These are phyloP conservation scores for Smutsia temminckii DNA, from an alignment of 2,797 vertebrate genomes.

Conservation along the genomic window DNA sequence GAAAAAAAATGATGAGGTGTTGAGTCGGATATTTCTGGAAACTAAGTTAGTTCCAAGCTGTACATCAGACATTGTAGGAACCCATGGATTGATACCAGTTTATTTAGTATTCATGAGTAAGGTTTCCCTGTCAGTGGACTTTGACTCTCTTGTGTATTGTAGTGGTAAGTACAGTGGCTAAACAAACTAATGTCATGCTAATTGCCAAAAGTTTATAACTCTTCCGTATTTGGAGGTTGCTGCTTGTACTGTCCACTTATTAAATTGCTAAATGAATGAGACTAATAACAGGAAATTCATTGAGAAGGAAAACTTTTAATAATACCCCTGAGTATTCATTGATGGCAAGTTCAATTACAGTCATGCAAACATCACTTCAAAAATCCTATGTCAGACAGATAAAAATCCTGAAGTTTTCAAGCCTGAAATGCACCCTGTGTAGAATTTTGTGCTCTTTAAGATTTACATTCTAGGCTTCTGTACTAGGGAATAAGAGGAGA, in stretches of 20 bases:
- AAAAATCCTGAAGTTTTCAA: slow-evolving; percentile 60
- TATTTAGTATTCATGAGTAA: not conserved
- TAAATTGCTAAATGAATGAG: slow-evolving; percentile 47
- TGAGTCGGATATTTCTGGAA: slow-evolving; percentile 3
- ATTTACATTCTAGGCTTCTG: not conserved
- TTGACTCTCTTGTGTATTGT: not conserved
- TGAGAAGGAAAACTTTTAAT: slow-evolving; percentile 70
- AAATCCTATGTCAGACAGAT: slow-evolving; percentile 24
- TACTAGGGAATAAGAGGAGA: not conserved
- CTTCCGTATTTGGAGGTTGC: slow-evolving; percentile 47
- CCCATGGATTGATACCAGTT: not conserved
- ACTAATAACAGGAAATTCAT: slow-evolving; percentile 40
- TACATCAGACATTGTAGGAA: not conserved
- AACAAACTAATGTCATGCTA: slow-evolving; percentile 24
- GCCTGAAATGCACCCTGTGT: not conserved
- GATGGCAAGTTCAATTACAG: slow-evolving; percentile 51
- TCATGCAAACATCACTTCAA: slow-evolving; percentile 44
- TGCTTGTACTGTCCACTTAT: slow-evolving; percentile 48
- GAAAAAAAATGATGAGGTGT: not conserved
- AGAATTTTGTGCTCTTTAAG: not conserved
- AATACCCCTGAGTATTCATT: slow-evolving; percentile 54
- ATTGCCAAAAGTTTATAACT: slow-evolving; percentile 57
- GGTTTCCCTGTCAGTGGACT: not conserved
- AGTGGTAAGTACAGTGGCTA: not conserved
- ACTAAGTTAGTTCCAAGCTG: slow-evolving; percentile 13